A percentile compares a stretch with the other conserved stretches of the same genome.
phyloP scores from a whole-genome alignment of 2,888 invertebrate genomes.

The Dryococelus australis region DNA sequence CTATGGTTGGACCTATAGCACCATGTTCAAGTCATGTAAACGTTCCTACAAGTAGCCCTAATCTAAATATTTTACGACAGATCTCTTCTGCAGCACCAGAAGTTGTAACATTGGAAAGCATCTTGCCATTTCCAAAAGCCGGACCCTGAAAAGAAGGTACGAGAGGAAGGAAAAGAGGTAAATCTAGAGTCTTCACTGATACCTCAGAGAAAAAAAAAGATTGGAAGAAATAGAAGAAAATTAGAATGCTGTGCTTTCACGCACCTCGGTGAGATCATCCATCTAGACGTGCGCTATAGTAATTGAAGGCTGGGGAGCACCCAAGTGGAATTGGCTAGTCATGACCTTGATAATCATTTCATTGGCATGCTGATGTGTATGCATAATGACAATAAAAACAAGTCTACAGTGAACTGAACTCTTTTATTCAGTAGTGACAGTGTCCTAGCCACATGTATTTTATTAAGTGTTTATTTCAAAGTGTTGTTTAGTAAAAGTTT shows the following conservation, averaged over 20 bases:
- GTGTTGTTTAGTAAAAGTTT: no score
- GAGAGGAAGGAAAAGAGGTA: neutral
- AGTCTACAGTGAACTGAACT: no score
- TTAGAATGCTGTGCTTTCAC: neutral
- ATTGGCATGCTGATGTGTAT: no score
- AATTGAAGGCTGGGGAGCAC: no score
- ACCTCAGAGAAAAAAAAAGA: neutral
- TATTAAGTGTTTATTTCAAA: no score
- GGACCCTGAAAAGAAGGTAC: constrained; percentile 1
- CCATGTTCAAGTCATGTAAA: neutral
- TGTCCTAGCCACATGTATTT: no score
- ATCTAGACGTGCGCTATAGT: no score
- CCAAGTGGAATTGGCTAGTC: no score
- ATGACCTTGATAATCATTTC: no score
- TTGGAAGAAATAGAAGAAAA: constrained; percentile 3
- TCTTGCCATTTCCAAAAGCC: neutral
- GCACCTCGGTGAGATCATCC: no score
- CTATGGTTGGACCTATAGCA: neutral
- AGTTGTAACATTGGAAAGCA: neutral
- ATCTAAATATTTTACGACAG: neutral
- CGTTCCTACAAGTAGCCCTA: neutral
- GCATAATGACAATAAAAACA: no score
- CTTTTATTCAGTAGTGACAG: no score
- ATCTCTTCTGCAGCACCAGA: neutral
- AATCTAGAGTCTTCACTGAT: neutral